Evolutionary conservation across 1,140 invertebrate genomes (phyloP).

Genomic region (Sinella curviseta): DNA sequence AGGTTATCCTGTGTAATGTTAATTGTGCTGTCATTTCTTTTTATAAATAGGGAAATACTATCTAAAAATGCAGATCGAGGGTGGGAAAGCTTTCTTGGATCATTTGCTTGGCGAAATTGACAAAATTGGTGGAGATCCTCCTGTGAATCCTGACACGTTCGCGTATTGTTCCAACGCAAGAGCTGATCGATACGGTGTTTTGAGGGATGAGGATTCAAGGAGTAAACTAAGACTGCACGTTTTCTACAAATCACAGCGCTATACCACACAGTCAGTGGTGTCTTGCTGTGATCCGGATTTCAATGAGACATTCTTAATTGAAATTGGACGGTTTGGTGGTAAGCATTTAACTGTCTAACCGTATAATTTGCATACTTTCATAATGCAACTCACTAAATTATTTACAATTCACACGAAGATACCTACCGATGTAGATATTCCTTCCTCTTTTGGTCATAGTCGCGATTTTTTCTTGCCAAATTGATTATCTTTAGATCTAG

Average conservation of each 20-base stretch:
- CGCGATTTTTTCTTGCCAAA: too few relatives aligned
- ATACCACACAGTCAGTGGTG: not conserved
- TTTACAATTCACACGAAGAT: too few relatives aligned
- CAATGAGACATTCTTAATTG: slow-evolving; percentile 35
- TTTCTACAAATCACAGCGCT: slow-evolving; percentile 36
- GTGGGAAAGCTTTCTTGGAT: slow-evolving; percentile 35
- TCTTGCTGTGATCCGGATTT: slow-evolving; percentile 31
- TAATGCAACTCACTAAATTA: not conserved
- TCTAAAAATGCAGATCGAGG: slow-evolving; percentile 29
- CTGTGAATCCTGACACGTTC: not conserved
- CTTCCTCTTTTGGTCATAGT: too few relatives aligned
- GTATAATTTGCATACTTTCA: not conserved
- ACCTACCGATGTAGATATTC: too few relatives aligned
- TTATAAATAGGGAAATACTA: slow-evolving; percentile 27
- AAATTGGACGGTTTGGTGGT: slow-evolving; percentile 35
- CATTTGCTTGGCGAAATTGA: slow-evolving; percentile 6
- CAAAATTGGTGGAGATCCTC: not conserved
- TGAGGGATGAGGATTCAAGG: not conserved
- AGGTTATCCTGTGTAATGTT: too few relatives aligned
- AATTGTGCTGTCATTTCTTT: too few relatives aligned
- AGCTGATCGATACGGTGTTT: not conserved
- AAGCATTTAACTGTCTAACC: not conserved
- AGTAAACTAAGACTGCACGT: slow-evolving; percentile 28
- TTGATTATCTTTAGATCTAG: too few relatives aligned
- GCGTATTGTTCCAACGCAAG: not conserved